Conservation (phyloP, 1,140 invertebrate species). For the Oedothorax gibbosus region DNA sequence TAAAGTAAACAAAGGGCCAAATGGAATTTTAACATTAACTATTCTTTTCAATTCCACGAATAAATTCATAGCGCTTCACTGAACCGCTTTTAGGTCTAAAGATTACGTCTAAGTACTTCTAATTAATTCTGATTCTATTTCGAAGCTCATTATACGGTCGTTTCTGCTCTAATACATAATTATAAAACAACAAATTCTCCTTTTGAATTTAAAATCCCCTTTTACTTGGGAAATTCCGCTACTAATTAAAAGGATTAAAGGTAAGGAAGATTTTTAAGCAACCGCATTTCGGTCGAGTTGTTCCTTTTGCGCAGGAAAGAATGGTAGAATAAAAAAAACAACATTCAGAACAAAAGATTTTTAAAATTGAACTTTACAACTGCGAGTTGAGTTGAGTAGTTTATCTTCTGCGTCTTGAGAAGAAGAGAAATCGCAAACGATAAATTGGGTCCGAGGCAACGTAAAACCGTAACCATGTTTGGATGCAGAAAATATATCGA, state of each 20-base stretch:
- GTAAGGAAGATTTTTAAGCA: constrained; percentile 13
- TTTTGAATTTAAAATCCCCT: constrained; percentile 45
- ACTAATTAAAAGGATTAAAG: constrained; percentile 55
- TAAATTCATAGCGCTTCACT: constrained; percentile 7
- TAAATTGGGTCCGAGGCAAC: constrained; percentile 33
- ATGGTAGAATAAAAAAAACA: background rate
- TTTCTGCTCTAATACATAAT: constrained; percentile 49
- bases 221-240: constrained; percentile 5
- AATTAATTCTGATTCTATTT: constrained; percentile 54
- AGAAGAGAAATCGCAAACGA: constrained; percentile 35
- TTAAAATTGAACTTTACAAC: background rate
- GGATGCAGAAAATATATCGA: background rate
- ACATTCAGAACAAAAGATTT: background rate
- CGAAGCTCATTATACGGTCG: constrained; percentile 27
- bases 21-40: background rate
- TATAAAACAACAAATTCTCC: constrained; percentile 47
- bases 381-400: background rate
- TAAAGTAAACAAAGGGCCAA: background rate
- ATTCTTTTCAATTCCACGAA: background rate
- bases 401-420: background rate
- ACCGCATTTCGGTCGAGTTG: constrained; percentile 19
- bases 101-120: constrained; percentile 39
- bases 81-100: constrained; percentile 5
- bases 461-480: constrained; percentile 42
- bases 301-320: background rate